Evolutionary conservation across 1,140 invertebrate genomes (phyloP), one percentile per base, ranked within the genome.

Genomic region (Aphelenchoides fujianensis): DNA sequence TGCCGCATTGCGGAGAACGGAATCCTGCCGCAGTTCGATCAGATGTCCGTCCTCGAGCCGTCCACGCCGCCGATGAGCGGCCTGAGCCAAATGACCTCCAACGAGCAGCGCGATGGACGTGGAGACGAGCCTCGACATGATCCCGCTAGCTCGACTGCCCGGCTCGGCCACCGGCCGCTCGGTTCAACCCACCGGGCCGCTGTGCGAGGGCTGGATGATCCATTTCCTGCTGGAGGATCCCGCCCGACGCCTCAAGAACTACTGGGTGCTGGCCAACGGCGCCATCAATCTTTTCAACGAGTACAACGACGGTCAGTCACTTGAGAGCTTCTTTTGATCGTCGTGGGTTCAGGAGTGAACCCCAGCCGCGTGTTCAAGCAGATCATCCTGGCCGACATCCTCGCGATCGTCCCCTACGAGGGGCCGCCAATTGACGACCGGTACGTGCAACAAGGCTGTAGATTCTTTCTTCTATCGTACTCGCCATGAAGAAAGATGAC

Each of bases 191-290:
- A 53, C 16, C 34, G 76, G 23, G 27, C 76, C 79, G 9, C 36
- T 79, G 7, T 82, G 80, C 23, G 82, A 83, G 66, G 82, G 82
- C 7, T 83, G 82, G 82, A 74, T 83, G 69, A 79, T 83, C 34
- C 81, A 83, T 36, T 84, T 83, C 64, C 62, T 80, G 3, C 48
- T 81, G 19, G 70, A 52, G 0, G 69, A 81, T 9, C 79, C 79
- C 9, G 76, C 73, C 53, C 74, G 82, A 2, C 68, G 82, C 27
- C 79, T 83, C 0, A 68, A 73, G 53, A 80, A 83, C 54, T 83
- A 83, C 63, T 83, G 82, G 81, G 71, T 83, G n/a, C 71, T 83
- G 27, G 30, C 69, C 5, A 78, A 79, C 66, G 80, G 82, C 36
- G 71, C 74, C 9, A 84, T 83, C 67, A 66, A 69, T 48, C 69